Evolutionary conservation across 2,113 vertebrate species (phyloP).

Genomic region (Heterotis niloticus): DNA sequence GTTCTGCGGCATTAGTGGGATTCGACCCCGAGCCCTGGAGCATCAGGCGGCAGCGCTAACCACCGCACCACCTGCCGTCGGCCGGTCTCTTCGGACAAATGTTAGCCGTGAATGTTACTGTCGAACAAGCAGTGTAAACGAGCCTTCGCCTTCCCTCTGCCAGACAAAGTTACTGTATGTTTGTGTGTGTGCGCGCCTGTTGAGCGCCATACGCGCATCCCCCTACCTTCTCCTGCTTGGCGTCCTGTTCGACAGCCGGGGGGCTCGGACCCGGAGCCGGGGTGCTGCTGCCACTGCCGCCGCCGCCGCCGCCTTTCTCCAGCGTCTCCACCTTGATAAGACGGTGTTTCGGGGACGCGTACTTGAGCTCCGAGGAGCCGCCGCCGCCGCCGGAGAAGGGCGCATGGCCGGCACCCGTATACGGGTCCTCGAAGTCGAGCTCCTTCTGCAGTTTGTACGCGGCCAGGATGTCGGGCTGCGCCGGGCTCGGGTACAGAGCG

Average conservation of each 20-base stretch:
- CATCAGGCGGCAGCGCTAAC: no score
- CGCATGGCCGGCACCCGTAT: conserved; percentile 69
- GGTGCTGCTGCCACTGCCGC: conserved; percentile 61
- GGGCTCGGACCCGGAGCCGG: conserved; percentile 60
- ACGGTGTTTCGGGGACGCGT: conserved; percentile 85
- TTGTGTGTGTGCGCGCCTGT: not conserved
- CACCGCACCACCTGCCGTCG: no score
- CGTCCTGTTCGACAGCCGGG: conserved; percentile 58
- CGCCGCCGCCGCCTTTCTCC: conserved; percentile 68
- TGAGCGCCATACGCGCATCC: no score
- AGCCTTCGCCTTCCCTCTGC: not conserved
- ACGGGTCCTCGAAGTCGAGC: conserved; percentile 93
- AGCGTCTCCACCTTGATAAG: conserved; percentile 86
- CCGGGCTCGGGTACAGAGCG: conserved; percentile 63
- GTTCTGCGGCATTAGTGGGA: no score
- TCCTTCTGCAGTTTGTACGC: conserved; percentile 89
- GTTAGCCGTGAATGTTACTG: not conserved
- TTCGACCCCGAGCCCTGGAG: no score
- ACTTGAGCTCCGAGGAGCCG: conserved; percentile 72
- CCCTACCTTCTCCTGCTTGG: conserved; percentile 71
- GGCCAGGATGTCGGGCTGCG: conserved; percentile 85
- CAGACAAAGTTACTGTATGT: not conserved
- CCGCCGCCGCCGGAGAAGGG: conserved; percentile 54
- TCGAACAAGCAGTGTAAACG: not conserved
- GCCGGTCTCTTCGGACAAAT: not conserved